A percentile compares a stretch with the other conserved stretches of the same genome.
Evolutionary conservation across 1,140 invertebrate species (phyloP).

Genomic region (Plodia interpunctella): DNA sequence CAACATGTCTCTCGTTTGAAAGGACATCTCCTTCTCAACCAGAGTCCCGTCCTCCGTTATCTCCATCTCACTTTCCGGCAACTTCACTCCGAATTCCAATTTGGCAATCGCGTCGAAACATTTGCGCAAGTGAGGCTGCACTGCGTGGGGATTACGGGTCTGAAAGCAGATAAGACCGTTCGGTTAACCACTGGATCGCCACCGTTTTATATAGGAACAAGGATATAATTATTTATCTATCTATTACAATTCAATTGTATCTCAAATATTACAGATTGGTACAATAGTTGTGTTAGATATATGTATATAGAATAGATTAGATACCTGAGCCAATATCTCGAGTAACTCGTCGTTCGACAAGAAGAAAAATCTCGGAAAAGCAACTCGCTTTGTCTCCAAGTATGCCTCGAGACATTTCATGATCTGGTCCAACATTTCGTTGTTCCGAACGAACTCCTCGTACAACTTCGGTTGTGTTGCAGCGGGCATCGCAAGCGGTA

Average conservation of each 20-base stretch:
- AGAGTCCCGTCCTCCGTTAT: conserved; percentile 56
- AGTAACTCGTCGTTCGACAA: conserved; percentile 95
- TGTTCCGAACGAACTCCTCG: conserved; percentile 85
- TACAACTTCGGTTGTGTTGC: conserved; percentile 82
- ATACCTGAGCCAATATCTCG: conserved; percentile 91
- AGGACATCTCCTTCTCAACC: conserved; percentile 61
- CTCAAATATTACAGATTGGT: no score
- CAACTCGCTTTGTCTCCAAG: conserved; percentile 91
- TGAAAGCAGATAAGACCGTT: conserved; percentile 65
- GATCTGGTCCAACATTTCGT: conserved; percentile 87
- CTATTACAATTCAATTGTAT: no score
- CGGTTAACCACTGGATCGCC: no score
- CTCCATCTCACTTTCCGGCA: conserved; percentile 76
- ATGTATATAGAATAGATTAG: neutral
- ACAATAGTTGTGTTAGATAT: no score
- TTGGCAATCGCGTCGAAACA: conserved; percentile 92
- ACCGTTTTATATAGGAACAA: no score
- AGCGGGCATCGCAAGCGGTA: conserved; percentile 83
- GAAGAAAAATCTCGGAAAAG: conserved; percentile 95
- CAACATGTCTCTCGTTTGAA: conserved; percentile 50
- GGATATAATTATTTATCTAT: no score
- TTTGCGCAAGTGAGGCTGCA: conserved; percentile 92
- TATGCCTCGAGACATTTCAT: conserved; percentile 90
- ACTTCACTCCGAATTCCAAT: conserved; percentile 83
- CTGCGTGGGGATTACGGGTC: conserved; percentile 90